A percentile compares a stretch with the other conserved stretches of the same genome.
Conservation (phyloP, 2,113 vertebrate species). For the Mesembrinibis cayennensis region DNA sequence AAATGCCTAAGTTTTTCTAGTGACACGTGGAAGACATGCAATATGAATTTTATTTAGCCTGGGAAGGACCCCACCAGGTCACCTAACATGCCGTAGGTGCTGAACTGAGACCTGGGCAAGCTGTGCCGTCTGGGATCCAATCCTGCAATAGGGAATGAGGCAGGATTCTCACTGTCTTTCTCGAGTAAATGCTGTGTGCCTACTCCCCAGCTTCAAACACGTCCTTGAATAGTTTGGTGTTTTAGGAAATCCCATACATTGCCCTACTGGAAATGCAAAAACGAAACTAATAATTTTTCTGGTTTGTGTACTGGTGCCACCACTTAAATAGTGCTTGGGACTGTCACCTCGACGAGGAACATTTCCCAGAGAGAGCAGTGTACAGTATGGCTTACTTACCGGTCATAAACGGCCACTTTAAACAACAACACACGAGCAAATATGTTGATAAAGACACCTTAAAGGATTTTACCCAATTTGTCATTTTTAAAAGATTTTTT, state of each 20-base stretch:
- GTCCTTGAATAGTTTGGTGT: too few relatives aligned
- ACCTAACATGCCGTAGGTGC: accelerated
- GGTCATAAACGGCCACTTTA: not conserved
- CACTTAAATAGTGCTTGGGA: accelerated
- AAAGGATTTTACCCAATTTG: not conserved
- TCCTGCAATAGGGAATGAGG: not conserved
- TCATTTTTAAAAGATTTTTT: not conserved
- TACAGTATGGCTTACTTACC: accelerated
- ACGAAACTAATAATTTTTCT: accelerated
- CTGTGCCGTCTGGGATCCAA: accelerated
- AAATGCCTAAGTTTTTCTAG: not conserved
- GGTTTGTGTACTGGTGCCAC: accelerated
- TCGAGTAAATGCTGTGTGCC: accelerated
- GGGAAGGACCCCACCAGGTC: not conserved
- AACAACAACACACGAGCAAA: not conserved
- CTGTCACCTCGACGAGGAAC: accelerated
- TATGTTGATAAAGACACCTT: not conserved
- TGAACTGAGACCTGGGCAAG: not conserved
- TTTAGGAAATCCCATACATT: not conserved
- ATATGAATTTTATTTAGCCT: accelerated
- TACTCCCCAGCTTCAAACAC: accelerated
- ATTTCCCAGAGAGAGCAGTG: not conserved
- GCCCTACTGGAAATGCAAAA: not conserved
- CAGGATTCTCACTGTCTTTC: not conserved
- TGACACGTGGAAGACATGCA: not conserved